Evolutionary conservation across 1,140 invertebrate species (phyloP).

Genomic region (Eumeta japonica): DNA sequence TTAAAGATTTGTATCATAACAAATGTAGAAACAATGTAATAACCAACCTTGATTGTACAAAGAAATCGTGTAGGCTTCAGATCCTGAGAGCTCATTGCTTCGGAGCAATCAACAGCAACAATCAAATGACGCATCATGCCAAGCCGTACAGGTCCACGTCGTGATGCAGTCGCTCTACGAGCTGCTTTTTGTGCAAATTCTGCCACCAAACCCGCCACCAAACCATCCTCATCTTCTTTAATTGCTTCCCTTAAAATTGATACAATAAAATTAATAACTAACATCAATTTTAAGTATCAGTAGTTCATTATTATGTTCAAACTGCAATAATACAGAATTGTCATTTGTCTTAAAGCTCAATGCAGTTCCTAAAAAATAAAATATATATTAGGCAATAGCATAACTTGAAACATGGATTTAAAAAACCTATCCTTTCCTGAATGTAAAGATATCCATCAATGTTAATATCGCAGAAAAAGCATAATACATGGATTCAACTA

Average conservation of each 20-base stretch:
- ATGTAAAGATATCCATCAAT: too few species aligned
- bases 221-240: conserved; percentile 91
- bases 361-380: conserved; percentile 3
- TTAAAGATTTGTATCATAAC: too few species aligned
- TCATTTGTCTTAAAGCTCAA: conserved; percentile 2
- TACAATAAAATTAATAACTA: conserved; percentile 4
- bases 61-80: conserved; percentile 91
- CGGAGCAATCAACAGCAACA: conserved; percentile 89
- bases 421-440: too few species aligned
- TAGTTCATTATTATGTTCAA: too few species aligned
- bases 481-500: too few species aligned
- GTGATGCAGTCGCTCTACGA: conserved; percentile 71
- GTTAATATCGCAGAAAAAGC: too few species aligned
- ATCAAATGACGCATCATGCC: conserved; percentile 97
- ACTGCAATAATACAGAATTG: conserved; percentile 1
- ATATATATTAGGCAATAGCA: not conserved
- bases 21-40: too few species aligned
- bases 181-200: conserved; percentile 85
- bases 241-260: conserved; percentile 94
- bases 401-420: conserved; percentile 3
- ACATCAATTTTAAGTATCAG: not conserved
- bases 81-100: conserved; percentile 91
- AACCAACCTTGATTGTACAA: conserved; percentile 89
- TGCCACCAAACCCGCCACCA: conserved; percentile 83
- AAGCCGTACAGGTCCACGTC: conserved; percentile 74